Evolutionary conservation across 1,140 invertebrate genomes (phyloP).

Genomic region (Hycleus cichorii): DNA sequence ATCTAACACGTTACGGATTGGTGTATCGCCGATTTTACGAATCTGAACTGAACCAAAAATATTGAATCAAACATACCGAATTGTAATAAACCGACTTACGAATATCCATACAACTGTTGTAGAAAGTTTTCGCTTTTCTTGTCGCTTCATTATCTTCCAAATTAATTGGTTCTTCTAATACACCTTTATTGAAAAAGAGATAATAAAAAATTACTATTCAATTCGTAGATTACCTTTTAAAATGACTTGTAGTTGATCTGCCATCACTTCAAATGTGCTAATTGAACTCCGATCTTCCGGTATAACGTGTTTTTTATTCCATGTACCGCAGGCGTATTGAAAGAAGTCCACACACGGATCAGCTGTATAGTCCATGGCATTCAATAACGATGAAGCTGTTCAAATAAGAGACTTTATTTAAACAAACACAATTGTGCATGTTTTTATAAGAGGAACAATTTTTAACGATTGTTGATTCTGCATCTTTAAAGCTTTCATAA

Average conservation of each 20-base stretch:
- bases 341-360: slow-evolving; percentile 86
- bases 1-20: slow-evolving; percentile 53
- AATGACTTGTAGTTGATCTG: slow-evolving; percentile 78
- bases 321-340: slow-evolving; percentile 81
- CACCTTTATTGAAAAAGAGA: slow-evolving; percentile 39
- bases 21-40: slow-evolving; percentile 57
- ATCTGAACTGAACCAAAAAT: slow-evolving; percentile 55
- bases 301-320: slow-evolving; percentile 83
- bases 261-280: slow-evolving; percentile 78
- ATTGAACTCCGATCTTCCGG: slow-evolving; percentile 82
- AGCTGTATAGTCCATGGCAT: slow-evolving; percentile 71
- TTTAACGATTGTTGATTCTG: no score
- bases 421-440: no score
- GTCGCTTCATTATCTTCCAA: slow-evolving; percentile 62
- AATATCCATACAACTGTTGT: slow-evolving; percentile 79
- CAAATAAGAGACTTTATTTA: background rate
- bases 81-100: slow-evolving; percentile 53
- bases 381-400: slow-evolving; percentile 73
- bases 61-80: background rate
- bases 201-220: background rate
- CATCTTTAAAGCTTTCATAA: no score
- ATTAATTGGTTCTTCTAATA: slow-evolving; percentile 62
- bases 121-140: slow-evolving; percentile 76
- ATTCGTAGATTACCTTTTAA: slow-evolving; percentile 52
- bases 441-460: no score